These are phyloP conservation scores for Apamea sordens DNA, from an alignment of 2,888 invertebrate genomes.

Conservation along the genomic window DNA sequence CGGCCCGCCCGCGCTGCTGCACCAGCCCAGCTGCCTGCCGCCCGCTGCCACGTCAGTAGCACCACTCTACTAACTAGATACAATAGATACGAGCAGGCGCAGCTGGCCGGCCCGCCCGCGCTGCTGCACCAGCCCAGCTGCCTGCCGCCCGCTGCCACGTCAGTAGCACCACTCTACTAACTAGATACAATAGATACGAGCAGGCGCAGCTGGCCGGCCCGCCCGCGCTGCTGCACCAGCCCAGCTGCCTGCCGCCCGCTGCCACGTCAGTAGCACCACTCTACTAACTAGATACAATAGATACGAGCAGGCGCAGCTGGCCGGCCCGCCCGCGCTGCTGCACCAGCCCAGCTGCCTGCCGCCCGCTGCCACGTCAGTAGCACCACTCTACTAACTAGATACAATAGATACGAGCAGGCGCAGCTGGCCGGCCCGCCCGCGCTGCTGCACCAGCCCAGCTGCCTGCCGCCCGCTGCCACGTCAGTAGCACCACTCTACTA, in stretches of 20 bases:
- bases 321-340: constrained; percentile 78
- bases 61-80: too few relatives aligned
- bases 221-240: constrained; percentile 74
- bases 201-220: too few relatives aligned
- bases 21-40: constrained; percentile 55
- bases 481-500: constrained; percentile 47
- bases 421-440: too few relatives aligned
- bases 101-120: too few relatives aligned
- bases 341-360: constrained; percentile 56
- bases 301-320: too few relatives aligned
- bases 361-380: constrained; percentile 66
- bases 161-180: constrained; percentile 21
- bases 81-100: too few relatives aligned
- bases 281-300: too few relatives aligned
- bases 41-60: constrained; percentile 67
- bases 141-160: constrained; percentile 68
- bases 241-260: constrained; percentile 35
- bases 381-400: too few relatives aligned
- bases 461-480: constrained; percentile 65
- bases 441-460: constrained; percentile 68
- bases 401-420: too few relatives aligned
- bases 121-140: constrained; percentile 68
- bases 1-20: constrained; percentile 78
- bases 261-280: constrained; percentile 67
- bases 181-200: too few relatives aligned